Percentiles rank a stretch among this genome's conserved stretches.
These are phyloP conservation scores for Rynchops niger DNA, from an alignment of 2,113 vertebrate genomes.

Conservation along the genomic window DNA sequence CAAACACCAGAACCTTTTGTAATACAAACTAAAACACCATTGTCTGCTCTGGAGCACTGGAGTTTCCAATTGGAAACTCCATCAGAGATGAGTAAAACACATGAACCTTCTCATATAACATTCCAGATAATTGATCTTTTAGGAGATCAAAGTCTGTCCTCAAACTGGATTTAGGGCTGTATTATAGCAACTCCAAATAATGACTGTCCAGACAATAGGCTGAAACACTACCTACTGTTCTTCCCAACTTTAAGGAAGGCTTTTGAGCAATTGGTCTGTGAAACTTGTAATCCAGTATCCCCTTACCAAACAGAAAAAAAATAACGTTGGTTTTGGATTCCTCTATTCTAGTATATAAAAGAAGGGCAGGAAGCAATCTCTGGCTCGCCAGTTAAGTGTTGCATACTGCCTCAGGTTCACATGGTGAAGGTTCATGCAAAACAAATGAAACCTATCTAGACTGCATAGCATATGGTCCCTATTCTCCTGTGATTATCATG, in stretches of 20 bases:
- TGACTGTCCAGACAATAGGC: neutral
- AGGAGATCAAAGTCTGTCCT: neutral
- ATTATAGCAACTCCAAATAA: neutral
- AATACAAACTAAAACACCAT: neutral
- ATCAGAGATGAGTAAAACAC: neutral
- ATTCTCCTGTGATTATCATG: neutral
- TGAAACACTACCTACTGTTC: neutral
- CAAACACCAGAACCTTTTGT: neutral
- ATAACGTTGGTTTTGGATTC: neutral
- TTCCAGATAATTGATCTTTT: neutral
- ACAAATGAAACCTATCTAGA: neutral
- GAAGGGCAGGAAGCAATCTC: neutral
- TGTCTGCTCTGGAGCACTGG: neutral
- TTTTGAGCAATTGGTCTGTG: neutral
- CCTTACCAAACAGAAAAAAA: neutral
- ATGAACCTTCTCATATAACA: neutral
- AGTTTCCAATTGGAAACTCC: neutral
- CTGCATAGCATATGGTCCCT: neutral
- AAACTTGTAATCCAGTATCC: neutral
- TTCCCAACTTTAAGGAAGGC: neutral
- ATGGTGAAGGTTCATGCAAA: neutral
- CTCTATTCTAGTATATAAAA: neutral
- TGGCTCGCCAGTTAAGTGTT: neutral
- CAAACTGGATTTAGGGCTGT: neutral
- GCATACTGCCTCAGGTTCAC: neutral